A percentile compares a stretch with the other conserved stretches of the same genome.
Evolutionary conservation across 2,888 invertebrate genomes (phyloP).

Genomic region (Lasioglossum oenotherae): DNA sequence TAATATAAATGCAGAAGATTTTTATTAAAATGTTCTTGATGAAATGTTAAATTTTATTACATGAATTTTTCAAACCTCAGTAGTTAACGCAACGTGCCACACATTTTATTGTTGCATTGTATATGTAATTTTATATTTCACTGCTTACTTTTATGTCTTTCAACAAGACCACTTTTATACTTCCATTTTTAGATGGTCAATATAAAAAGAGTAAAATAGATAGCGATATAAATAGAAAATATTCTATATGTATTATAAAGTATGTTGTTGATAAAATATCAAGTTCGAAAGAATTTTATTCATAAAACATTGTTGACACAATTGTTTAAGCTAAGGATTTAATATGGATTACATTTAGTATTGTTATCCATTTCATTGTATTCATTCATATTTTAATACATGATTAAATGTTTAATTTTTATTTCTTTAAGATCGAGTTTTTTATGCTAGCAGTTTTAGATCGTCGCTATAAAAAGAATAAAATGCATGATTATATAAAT

Average conservation of each 20-base stretch:
- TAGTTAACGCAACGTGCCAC: not conserved
- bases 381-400: not conserved
- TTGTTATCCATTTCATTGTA: not conserved
- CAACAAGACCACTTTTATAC: not conserved
- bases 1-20: too few species aligned
- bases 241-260: not conserved
- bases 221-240: not conserved
- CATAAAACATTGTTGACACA: not conserved
- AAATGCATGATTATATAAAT: too few species aligned
- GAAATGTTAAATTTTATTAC: not conserved
- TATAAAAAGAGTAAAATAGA: not conserved
- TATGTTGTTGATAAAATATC: not conserved
- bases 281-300: not conserved
- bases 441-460: too few species aligned
- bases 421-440: not conserved
- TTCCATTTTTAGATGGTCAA: not conserved
- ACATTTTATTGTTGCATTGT: too few species aligned
- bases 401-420: not conserved
- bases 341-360: not conserved
- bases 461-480: too few species aligned
- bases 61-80: not conserved
- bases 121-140: not conserved
- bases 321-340: not conserved
- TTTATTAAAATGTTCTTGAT: not conserved
- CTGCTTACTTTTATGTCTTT: not conserved